Evolutionary conservation across 2,888 invertebrate genomes (phyloP).

Genomic region (Ophonus ardosiacus): DNA sequence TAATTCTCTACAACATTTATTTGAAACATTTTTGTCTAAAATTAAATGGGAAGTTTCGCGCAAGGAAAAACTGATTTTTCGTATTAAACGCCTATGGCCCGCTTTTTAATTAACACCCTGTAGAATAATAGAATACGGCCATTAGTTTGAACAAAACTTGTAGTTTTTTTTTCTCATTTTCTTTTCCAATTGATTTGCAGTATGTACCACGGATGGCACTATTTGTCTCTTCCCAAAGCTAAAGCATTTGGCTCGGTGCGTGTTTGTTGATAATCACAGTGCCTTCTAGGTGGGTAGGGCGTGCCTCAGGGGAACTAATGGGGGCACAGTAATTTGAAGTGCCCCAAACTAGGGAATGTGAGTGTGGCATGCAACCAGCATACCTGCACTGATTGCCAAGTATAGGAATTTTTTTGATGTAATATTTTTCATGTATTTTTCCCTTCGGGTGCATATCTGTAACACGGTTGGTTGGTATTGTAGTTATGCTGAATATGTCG

Average conservation of each 20-base stretch:
- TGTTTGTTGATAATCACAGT: constrained; percentile 38
- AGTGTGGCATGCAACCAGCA: constrained; percentile 4
- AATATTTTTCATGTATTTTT: background rate
- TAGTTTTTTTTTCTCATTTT: too few relatives aligned
- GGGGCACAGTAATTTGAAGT: constrained; percentile 9
- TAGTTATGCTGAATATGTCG: background rate
- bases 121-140: too few relatives aligned
- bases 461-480: background rate
- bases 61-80: too few relatives aligned
- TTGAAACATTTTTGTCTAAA: too few relatives aligned
- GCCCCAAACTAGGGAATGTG: background rate
- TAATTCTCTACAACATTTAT: too few relatives aligned
- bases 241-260: constrained; percentile 50
- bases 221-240: constrained; percentile 36
- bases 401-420: background rate
- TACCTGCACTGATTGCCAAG: background rate
- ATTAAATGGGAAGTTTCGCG: too few relatives aligned
- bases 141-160: too few relatives aligned
- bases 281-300: constrained; percentile 4
- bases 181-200: background rate
- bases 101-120: too few relatives aligned
- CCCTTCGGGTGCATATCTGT: background rate
- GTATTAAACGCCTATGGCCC: too few relatives aligned
- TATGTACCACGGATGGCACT: background rate
- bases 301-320: constrained; percentile 15